A percentile compares a stretch with the other conserved stretches of the same genome.
phyloP scores from a whole-genome alignment of 2,888 invertebrate species.

The Coecobrya sp. region DNA sequence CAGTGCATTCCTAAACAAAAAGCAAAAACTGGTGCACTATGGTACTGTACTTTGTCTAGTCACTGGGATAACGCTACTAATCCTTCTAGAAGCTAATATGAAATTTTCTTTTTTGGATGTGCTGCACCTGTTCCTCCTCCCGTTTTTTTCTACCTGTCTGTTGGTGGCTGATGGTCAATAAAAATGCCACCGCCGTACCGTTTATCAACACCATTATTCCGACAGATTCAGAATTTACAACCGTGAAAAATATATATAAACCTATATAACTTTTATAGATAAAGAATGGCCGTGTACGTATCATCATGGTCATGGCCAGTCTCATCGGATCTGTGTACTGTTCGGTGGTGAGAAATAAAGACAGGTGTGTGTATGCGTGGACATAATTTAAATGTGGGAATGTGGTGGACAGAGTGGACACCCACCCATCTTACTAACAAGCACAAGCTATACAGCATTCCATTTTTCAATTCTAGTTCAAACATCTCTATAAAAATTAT shows the following conservation, averaged over 20 bases:
- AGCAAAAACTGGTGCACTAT: conserved; percentile 9
- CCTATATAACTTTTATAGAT: background rate
- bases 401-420: background rate
- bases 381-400: background rate
- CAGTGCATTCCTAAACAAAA: conserved; percentile 34
- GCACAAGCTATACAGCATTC: background rate
- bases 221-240: conserved; percentile 50
- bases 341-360: background rate
- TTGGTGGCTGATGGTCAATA: conserved; percentile 32
- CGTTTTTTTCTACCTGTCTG: background rate
- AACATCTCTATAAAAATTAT: background rate
- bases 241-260: conserved; percentile 59
- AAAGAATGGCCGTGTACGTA: background rate
- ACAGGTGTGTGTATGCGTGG: background rate
- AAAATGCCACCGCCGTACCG: background rate
- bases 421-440: background rate
- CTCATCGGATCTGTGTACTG: background rate
- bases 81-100: background rate
- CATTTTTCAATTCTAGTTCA: background rate
- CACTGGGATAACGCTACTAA: background rate
- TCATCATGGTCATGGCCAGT: background rate
- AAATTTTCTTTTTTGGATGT: background rate
- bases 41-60: background rate
- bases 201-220: conserved; percentile 23
- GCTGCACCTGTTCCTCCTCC: background rate